Base-by-base conservation (phyloP, 2,797 vertebrate species). In the Cossypha polioptera region DNA sequence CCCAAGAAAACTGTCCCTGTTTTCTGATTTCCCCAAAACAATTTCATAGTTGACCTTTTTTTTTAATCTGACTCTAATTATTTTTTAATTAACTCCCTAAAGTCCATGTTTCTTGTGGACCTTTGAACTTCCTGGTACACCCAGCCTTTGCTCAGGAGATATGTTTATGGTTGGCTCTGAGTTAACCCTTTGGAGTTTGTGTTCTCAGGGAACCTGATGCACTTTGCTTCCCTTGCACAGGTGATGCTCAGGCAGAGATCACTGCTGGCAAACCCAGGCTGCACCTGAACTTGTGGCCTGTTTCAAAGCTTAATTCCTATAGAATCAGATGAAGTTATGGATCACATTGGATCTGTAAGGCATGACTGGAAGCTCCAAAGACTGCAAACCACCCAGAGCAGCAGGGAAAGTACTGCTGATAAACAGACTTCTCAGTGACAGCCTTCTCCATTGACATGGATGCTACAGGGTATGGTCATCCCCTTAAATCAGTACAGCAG, bases 91-190 rank as follows among this genome's bases (percentile, higher is more conserved):
- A 65, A 57, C 47, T 83, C 68, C 42, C 85, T 45, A 0, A 83
- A 36, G 71, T 79, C 25, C 11, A 10, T 31, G 10, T 87, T 89
- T 83, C 61, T 92, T 51, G 31, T 33, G 62, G 81, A 95, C 68
- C 81, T 86, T 91, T 95, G 94, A 79, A 76, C 94, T 90, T 94
- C 71, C 88, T 76, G 55, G 33, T 73, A 28, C 31, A 22, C 24
- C 73, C 63, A 77, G 95, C 77, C 86, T 92, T 92, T 87, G 83
- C 77, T 79, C 77, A 82, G 88, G 71, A 91, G 90, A 59, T 72
- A 42, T 7, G 35, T 42, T 90, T 86, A n/a, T 78, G 76, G 55
- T 5, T 78, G 79, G 45, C 26, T 86, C 19, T 81, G 61, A 74
- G 62, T 92, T 94, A 95, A 89, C 88, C 59, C 93, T 85, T 76